Conservation (phyloP, 1,140 invertebrate species). For the Grapholita molesta region DNA sequence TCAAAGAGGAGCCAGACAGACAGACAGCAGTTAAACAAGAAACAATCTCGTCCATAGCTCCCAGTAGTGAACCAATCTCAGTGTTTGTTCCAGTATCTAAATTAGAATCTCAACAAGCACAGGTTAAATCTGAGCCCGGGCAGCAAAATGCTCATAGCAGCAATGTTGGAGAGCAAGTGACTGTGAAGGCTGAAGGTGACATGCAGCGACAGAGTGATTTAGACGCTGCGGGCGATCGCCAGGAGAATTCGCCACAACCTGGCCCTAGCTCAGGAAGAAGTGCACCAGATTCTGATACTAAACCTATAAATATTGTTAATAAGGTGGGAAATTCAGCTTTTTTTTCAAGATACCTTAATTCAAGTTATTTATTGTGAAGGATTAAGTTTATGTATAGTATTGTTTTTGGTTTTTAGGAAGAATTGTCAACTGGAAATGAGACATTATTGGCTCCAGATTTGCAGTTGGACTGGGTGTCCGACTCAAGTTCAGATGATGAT, state of each 20-base stretch:
- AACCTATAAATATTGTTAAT: conserved; percentile 25
- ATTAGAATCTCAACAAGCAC: conserved; percentile 24
- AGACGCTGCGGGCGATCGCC: conserved; percentile 43
- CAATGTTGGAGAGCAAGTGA: conserved; percentile 30
- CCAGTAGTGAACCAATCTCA: conserved; percentile 15
- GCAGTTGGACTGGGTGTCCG: conserved; percentile 88
- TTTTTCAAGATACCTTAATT: not conserved
- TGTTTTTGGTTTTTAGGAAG: conserved; percentile 19
- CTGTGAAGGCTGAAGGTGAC: conserved; percentile 48
- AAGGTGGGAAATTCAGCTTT: conserved; percentile 21
- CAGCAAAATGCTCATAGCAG: conserved; percentile 22
- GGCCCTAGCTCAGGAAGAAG: conserved; percentile 49
- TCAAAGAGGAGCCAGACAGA: conserved; percentile 54
- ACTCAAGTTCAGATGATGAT: conserved; percentile 82
- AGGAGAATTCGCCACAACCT: conserved; percentile 55
- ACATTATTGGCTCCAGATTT: conserved; percentile 86
- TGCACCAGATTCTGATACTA: conserved; percentile 27
- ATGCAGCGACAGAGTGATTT: conserved; percentile 35
- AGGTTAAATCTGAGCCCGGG: conserved; percentile 39
- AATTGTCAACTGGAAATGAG: conserved; percentile 23
- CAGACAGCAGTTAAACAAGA: conserved; percentile 41
- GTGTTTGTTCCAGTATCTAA: conserved; percentile 26
- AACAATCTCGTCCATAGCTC: conserved; percentile 19
- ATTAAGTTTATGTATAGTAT: not conserved
- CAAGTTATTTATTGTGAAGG: not conserved